Conservation (phyloP, 1,140 invertebrate species). For the Drosophila guanche region DNA sequence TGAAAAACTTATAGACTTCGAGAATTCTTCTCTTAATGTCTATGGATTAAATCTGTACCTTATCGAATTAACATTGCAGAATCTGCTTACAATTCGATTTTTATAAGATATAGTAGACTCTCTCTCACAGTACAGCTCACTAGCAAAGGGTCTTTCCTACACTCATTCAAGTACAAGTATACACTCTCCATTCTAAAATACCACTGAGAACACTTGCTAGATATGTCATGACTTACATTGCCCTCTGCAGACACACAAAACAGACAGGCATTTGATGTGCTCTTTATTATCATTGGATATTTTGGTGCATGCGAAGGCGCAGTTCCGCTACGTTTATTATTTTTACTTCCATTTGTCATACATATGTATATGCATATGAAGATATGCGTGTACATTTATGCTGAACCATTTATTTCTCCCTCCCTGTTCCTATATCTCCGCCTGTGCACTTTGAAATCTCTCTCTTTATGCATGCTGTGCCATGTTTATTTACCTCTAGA, state of each 20-base stretch:
- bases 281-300: conserved; percentile 59
- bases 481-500: conserved; percentile 39
- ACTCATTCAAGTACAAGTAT: too few species aligned
- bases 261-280: conserved; percentile 14
- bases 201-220: conserved; percentile 9
- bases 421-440: background rate
- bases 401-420: conserved; percentile 6
- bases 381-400: conserved; percentile 2
- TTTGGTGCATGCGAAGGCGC: conserved; percentile 18
- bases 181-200: too few species aligned
- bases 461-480: conserved; percentile 25
- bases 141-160: too few species aligned
- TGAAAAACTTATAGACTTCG: too few species aligned
- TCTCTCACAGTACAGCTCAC: too few species aligned
- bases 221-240: conserved; percentile 36
- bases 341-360: conserved; percentile 5
- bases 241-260: conserved; percentile 31
- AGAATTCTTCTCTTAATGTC: too few species aligned
- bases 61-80: too few species aligned
- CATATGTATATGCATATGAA: conserved; percentile 3
- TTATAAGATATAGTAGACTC: too few species aligned
- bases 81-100: too few species aligned
- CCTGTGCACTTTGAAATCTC: conserved; percentile 21
- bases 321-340: background rate
- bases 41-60: too few species aligned